A percentile compares a stretch with the other conserved stretches of the same genome.
These are phyloP conservation scores for Engraulis encrasicolus DNA, from an alignment of 2,113 vertebrate genomes.

Conservation along the genomic window DNA sequence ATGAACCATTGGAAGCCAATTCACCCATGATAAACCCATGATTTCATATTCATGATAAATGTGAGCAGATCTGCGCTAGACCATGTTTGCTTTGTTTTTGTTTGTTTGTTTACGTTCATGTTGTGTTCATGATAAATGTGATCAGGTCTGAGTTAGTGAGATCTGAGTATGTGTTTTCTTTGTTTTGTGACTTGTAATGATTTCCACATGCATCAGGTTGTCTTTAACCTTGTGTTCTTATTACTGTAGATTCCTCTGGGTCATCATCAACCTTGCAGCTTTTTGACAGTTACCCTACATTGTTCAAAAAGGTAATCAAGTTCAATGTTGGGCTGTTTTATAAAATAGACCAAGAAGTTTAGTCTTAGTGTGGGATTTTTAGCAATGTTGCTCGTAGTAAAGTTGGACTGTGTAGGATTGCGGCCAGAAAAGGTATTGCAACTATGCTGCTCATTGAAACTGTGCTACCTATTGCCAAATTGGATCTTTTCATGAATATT, in stretches of 20 bases:
- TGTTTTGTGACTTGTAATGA: not conserved
- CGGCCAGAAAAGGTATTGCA: too few species aligned
- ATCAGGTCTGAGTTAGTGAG: too few species aligned
- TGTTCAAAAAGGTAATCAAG: constrained; percentile 84
- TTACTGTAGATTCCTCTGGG: constrained; percentile 55
- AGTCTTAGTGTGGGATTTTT: not conserved
- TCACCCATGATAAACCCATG: not conserved
- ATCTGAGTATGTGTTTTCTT: too few species aligned
- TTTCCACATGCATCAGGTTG: not conserved
- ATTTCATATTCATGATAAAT: not conserved
- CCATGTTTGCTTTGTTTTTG: too few species aligned
- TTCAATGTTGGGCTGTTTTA: not conserved
- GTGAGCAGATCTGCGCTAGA: too few species aligned
- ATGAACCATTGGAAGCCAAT: too few species aligned
- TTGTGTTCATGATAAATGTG: not conserved
- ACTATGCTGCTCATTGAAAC: too few species aligned
- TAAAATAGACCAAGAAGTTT: not conserved
- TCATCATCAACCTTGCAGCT: constrained; percentile 80
- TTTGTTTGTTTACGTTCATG: too few species aligned
- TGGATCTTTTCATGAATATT: too few species aligned
- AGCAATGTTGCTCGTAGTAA: too few species aligned
- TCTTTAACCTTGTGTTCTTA: not conserved
- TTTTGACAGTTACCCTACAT: constrained; percentile 77
- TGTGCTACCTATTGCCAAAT: too few species aligned
- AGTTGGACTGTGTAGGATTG: too few species aligned